These are phyloP conservation scores for Nephrocerus scutellatus DNA, from an alignment of 2,888 invertebrate species.

Conservation along the genomic window DNA sequence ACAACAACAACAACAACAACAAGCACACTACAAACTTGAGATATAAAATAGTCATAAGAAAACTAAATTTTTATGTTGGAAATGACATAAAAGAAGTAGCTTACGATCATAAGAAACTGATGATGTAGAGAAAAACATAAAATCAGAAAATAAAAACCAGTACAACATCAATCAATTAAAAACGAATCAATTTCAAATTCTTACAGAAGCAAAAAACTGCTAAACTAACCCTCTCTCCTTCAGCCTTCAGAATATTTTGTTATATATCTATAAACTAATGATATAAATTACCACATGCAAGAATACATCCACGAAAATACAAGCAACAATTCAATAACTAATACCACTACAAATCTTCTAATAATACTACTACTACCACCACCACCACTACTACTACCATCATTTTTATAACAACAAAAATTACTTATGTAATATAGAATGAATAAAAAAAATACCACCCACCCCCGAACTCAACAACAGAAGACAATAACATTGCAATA, in stretches of 20 bases:
- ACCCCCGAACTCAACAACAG: too few species aligned
- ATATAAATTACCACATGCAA: slow-evolving; percentile 24
- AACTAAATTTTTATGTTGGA: too few species aligned
- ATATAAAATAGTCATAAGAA: too few species aligned
- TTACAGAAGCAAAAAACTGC: slow-evolving; percentile 2
- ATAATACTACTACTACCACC: slow-evolving; percentile 14
- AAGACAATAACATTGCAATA: background rate
- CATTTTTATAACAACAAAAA: slow-evolving; percentile 49
- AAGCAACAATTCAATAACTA: slow-evolving; percentile 15
- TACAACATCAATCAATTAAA: slow-evolving; percentile 15
- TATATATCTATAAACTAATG: slow-evolving; percentile 16
- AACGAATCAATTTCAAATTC: background rate
- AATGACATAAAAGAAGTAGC: too few species aligned
- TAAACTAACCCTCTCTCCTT: slow-evolving; percentile 24
- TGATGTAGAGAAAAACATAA: too few species aligned
- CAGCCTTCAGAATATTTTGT: slow-evolving; percentile 21
- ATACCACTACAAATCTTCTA: background rate
- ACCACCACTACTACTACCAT: slow-evolving; percentile 40
- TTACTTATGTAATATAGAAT: too few species aligned
- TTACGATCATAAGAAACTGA: too few species aligned
- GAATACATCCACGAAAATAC: slow-evolving; percentile 22
- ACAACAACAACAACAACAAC: slow-evolving; percentile 6
- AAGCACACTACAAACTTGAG: too few species aligned
- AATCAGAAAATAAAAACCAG: slow-evolving; percentile 17
- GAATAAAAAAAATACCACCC: too few species aligned